Base-by-base conservation (phyloP, 2,797 vertebrate genomes). In the Spheniscus humboldti region DNA sequence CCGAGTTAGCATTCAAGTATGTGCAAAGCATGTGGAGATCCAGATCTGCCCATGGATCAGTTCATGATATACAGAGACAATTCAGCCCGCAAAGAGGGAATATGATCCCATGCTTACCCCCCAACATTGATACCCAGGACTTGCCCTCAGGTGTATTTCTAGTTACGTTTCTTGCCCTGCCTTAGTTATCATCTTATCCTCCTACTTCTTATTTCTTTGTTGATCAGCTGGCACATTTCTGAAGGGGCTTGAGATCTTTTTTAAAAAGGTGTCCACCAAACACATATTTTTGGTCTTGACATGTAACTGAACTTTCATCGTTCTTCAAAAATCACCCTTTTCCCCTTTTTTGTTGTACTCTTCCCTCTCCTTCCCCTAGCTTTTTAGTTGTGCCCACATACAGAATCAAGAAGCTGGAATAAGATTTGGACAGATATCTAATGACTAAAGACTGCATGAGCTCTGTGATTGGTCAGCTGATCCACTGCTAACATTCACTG, bases 1-100 rank as follows among this genome's bases (percentile, higher is more conserved):
- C 17, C 0, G 0, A 47, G 19, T 37, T 10, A 5, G 7, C 1
- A 2, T 4, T 31, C 27, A 28, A 31, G 30, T 22, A 69, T 18
- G 30, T 39, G n/a, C 53, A 73, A 41, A 62, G 56, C 35, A 57
- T 1, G 1, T 39, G 33, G 59, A 73, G 11, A 24, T 19, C 28
- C 19, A 43, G 14, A 52, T 11, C 30, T 16, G 14, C 16, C 23
- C 24, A 9, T 9, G 67, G 73, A 10, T 45, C 7, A 1, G 11
- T 18, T 41, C 5, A 1, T 27, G 52, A 60, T 13, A 37, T 3
- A 39, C 7, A 48, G 57, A 13, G 23, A 22, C 24, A n/a, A 39
- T 27, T 69, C 73, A 59, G 33, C 33, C 13, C 0, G 0, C 0
- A 0, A 53, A 39, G 77, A 31, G 41, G 57, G 71, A 82, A 69